phyloP scores from a whole-genome alignment of 2,113 vertebrate species.

The Pipa parva region DNA sequence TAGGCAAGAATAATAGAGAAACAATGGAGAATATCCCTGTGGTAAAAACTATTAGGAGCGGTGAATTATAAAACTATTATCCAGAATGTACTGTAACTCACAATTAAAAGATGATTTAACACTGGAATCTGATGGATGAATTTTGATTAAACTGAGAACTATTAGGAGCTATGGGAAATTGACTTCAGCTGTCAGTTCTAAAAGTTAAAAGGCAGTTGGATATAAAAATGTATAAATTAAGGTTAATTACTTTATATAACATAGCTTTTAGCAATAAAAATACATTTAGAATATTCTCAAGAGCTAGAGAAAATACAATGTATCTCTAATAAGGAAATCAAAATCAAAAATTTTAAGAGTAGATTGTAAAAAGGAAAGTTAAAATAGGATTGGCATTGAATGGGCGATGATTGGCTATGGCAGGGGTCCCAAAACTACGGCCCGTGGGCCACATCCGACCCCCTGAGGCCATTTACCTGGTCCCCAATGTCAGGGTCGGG shows the following conservation, averaged over 20 bases:
- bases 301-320: slow-evolving; percentile 73
- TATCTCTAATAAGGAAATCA: slow-evolving; percentile 59
- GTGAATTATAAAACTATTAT: slow-evolving; percentile 99
- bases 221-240: slow-evolving; percentile 98
- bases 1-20: slow-evolving; percentile 69
- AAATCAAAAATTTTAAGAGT: slow-evolving; percentile 47
- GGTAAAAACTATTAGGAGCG: slow-evolving; percentile 94
- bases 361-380: slow-evolving; percentile 48
- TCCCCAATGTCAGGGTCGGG: too few relatives aligned
- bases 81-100: slow-evolving; percentile 90
- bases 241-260: slow-evolving; percentile 99
- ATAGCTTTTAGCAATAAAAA: slow-evolving; percentile 82
- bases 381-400: too few relatives aligned
- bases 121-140: slow-evolving; percentile 98
- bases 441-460: too few relatives aligned
- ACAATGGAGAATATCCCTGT: slow-evolving; percentile 96
- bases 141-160: slow-evolving; percentile 99
- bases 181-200: slow-evolving; percentile 77
- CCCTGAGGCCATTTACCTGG: too few relatives aligned
- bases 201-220: slow-evolving; percentile 91
- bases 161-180: slow-evolving; percentile 92
- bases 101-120: slow-evolving; percentile 99
- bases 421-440: too few relatives aligned
- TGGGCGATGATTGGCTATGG: too few relatives aligned
- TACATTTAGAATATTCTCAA: slow-evolving; percentile 79